A percentile compares a stretch with the other conserved stretches of the same genome.
phyloP scores from a whole-genome alignment of 2,888 invertebrate genomes.

The Drosophila maculinotata region DNA sequence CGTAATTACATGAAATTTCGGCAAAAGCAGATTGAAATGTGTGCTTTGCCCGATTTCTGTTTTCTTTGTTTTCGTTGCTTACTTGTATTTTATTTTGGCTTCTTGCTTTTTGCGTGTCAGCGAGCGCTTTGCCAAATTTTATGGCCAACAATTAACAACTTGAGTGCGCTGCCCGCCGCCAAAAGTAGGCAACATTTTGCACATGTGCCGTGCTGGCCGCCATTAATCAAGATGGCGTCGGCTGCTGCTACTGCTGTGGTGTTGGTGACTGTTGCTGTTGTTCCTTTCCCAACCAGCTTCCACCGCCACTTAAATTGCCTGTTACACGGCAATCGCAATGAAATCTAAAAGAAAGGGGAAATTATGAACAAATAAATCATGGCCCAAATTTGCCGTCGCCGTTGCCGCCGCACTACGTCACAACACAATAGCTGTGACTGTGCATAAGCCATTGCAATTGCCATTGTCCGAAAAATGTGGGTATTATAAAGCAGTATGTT shows the following conservation, averaged over 20 bases:
- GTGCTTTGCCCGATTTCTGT: conserved; percentile 18
- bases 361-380: conserved; percentile 67
- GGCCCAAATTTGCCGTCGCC: conserved; percentile 31
- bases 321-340: conserved; percentile 71
- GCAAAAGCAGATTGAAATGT: conserved; percentile 66
- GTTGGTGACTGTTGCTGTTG: neutral
- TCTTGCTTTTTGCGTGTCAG: conserved; percentile 59
- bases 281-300: neutral
- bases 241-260: conserved; percentile 29
- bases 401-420: conserved; percentile 22
- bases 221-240: conserved; percentile 67
- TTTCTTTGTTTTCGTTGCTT: conserved; percentile 16
- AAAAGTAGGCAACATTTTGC: conserved; percentile 67
- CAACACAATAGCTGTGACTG: conserved; percentile 25
- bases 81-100: conserved; percentile 14
- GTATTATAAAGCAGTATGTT: conserved; percentile 44
- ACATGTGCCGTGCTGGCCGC: conserved; percentile 61
- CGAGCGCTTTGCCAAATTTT: conserved; percentile 64
- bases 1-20: conserved; percentile 46
- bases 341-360: conserved; percentile 64
- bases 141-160: conserved; percentile 74
- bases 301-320: conserved; percentile 56
- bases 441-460: conserved; percentile 40
- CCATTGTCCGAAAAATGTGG: conserved; percentile 6
- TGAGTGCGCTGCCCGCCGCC: conserved; percentile 35